Evolutionary conservation across 2,113 vertebrate species (phyloP).

Genomic region (Actenoides hombroni): DNA sequence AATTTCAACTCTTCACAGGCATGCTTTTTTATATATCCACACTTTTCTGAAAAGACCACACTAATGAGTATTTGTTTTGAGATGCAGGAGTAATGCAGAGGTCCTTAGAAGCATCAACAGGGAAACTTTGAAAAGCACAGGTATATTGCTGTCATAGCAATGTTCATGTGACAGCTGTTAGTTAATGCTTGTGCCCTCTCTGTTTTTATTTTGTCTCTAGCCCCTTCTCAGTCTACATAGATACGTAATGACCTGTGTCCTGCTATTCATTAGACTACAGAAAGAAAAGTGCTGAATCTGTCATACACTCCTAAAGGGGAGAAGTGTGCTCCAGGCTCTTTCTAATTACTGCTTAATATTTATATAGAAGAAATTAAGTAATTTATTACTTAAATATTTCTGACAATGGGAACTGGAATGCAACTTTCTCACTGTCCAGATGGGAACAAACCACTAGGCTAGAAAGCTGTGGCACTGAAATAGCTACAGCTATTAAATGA

Average conservation of each 20-base stretch:
- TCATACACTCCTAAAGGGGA: background rate
- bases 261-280: background rate
- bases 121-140: background rate
- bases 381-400: background rate
- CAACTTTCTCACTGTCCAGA: background rate
- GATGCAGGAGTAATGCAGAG: background rate
- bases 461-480: background rate
- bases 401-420: background rate
- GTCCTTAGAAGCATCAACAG: background rate
- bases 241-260: background rate
- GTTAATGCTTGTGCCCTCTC: background rate
- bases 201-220: background rate
- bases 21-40: background rate
- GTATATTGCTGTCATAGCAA: background rate
- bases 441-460: background rate
- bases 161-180: background rate
- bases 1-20: background rate
- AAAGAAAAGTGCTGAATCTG: background rate
- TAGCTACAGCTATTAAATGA: background rate
- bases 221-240: background rate
- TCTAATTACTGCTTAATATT: background rate
- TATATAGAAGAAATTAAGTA: too few species aligned
- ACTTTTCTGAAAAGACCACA: background rate
- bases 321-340: background rate
- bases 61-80: background rate